These are phyloP conservation scores for Microtus agrestis DNA, from an alignment of 2,797 vertebrate genomes.

Conservation along the genomic window DNA sequence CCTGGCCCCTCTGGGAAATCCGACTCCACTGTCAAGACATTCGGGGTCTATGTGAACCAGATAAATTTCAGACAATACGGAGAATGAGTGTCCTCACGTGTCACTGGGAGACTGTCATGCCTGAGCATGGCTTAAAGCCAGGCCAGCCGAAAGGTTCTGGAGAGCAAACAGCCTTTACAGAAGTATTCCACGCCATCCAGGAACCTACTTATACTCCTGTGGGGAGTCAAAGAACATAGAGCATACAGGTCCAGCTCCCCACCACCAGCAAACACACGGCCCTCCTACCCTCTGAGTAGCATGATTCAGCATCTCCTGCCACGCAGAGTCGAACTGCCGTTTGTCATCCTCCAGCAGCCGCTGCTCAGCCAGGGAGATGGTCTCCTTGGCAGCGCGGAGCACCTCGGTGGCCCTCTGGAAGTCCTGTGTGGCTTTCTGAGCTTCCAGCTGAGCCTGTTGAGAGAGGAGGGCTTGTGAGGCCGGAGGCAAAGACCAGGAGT, in stretches of 20 bases:
- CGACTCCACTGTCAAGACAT: background rate
- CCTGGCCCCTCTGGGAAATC: background rate
- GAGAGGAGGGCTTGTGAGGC: background rate
- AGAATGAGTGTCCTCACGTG: too few relatives aligned
- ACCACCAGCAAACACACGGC: accelerated
- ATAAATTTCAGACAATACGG: background rate
- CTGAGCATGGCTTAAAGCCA: background rate
- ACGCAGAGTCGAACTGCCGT: conserved; percentile 97
- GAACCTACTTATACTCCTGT: background rate
- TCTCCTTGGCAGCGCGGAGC: conserved; percentile 96
- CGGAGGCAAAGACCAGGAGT: background rate
- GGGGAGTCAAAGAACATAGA: background rate
- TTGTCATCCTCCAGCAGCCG: conserved; percentile 96
- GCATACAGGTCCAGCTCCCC: background rate
- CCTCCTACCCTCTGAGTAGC: conserved; percentile 95
- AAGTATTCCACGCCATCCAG: background rate
- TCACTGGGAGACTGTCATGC: background rate
- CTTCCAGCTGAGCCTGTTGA: conserved; percentile 95
- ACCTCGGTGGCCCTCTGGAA: conserved; percentile 97
- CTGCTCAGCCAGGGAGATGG: conserved; percentile 96
- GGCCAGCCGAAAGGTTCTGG: background rate
- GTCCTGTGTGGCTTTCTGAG: conserved; percentile 96
- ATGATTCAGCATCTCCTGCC: conserved; percentile 99
- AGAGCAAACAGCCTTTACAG: background rate
- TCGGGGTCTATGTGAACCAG: background rate